These are phyloP conservation scores for Lepidurus arcticus DNA, from an alignment of 1,140 invertebrate species.

Conservation along the genomic window DNA sequence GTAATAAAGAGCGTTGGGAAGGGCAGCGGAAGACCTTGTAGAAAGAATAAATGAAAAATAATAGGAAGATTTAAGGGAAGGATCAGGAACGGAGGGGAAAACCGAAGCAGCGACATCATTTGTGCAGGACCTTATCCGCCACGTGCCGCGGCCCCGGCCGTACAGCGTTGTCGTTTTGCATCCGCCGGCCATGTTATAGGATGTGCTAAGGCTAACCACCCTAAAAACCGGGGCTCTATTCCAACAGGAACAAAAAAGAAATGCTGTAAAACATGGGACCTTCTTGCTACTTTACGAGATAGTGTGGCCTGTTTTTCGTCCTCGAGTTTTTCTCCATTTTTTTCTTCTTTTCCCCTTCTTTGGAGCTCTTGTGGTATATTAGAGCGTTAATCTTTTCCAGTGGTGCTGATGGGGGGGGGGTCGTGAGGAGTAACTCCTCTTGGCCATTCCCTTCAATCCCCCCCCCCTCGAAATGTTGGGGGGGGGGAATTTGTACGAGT, in stretches of 20 bases:
- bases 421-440: too few relatives aligned
- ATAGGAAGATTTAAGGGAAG: conserved; percentile 11
- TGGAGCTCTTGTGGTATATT: too few relatives aligned
- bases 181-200: not conserved
- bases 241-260: not conserved
- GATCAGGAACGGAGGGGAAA: not conserved
- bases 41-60: not conserved
- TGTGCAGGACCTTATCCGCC: not conserved
- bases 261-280: not conserved
- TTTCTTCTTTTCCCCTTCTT: not conserved
- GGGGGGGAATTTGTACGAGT: too few relatives aligned
- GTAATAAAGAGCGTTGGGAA: not conserved
- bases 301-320: not conserved
- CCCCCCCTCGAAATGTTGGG: too few relatives aligned
- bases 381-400: too few relatives aligned
- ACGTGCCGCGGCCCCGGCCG: not conserved
- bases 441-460: too few relatives aligned
- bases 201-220: conserved; percentile 10
- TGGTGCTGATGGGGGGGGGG: too few relatives aligned
- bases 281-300: conserved; percentile 3
- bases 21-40: not conserved
- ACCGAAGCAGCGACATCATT: not conserved
- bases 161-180: not conserved
- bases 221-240: not conserved
- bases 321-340: not conserved